Conservation (phyloP, 2,113 vertebrate genomes). For the Zosterops hypoxanthus region DNA sequence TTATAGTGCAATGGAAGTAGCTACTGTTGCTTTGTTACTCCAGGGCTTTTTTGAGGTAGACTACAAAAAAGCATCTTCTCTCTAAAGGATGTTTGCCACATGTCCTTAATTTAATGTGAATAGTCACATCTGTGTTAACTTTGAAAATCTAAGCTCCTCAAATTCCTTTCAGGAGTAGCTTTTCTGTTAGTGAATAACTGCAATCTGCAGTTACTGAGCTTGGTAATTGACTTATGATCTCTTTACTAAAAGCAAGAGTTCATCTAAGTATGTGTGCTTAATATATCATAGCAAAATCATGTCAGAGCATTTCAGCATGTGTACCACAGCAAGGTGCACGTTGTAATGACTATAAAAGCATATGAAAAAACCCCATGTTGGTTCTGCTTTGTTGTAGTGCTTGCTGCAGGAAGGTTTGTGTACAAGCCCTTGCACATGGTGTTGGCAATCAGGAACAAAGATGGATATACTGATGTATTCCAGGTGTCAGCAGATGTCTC, state of each 20-base stretch:
- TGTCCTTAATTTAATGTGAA: not conserved
- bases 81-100: not conserved
- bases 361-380: not conserved
- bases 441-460: rapidly evolving
- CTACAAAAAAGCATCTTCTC: not conserved
- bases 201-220: not conserved
- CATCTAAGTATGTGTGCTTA: not conserved
- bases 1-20: not conserved
- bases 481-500: not conserved
- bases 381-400: not conserved
- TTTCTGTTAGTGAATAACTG: not conserved
- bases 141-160: not conserved
- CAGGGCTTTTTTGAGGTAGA: not conserved
- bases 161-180: not conserved
- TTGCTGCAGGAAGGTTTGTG: not conserved
- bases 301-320: not conserved
- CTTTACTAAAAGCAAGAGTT: not conserved
- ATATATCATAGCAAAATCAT: not conserved
- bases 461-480: not conserved
- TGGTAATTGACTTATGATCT: not conserved
- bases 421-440: not conserved
- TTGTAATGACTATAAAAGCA: not conserved
- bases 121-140: not conserved
- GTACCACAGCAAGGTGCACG: not conserved
- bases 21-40: not conserved